A percentile compares a stretch with the other conserved stretches of the same genome.
phyloP scores from a whole-genome alignment of 2,888 invertebrate species.

The Pilophorus perplexus region DNA sequence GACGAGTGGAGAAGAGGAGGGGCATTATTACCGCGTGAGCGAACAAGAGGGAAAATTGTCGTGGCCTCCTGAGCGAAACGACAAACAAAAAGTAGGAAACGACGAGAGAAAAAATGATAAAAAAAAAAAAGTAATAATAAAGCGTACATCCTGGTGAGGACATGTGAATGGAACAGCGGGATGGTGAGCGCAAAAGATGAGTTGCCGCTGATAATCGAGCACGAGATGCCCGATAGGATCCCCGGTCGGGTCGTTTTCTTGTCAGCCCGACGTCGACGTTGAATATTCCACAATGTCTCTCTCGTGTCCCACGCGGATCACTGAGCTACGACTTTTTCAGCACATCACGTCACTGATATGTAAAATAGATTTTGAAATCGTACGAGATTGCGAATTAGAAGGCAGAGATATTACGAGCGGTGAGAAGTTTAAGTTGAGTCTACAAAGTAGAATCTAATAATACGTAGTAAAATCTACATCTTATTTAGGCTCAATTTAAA shows the following conservation, averaged over 20 bases:
- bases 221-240: neutral
- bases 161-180: slow-evolving; percentile 19
- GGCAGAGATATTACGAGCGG: no score
- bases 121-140: slow-evolving; percentile 22
- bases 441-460: no score
- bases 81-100: neutral
- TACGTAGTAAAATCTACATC: no score
- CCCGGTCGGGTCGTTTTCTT: neutral
- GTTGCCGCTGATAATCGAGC: neutral
- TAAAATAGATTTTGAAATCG: no score
- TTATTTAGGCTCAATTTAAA: no score
- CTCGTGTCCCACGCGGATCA: no score
- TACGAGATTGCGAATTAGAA: no score
- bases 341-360: no score
- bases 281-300: no score
- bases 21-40: neutral
- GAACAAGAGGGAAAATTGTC: neutral
- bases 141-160: slow-evolving; percentile 17
- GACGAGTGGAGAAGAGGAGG: neutral
- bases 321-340: no score
- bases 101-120: neutral
- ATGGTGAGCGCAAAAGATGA: slow-evolving; percentile 1
- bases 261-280: neutral
- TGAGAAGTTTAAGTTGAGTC: no score
- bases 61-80: slow-evolving; percentile 2